A percentile compares a stretch with the other conserved stretches of the same genome.
Evolutionary conservation across 2,113 vertebrate species (phyloP).

Genomic region (Elephantulus edwardii): DNA sequence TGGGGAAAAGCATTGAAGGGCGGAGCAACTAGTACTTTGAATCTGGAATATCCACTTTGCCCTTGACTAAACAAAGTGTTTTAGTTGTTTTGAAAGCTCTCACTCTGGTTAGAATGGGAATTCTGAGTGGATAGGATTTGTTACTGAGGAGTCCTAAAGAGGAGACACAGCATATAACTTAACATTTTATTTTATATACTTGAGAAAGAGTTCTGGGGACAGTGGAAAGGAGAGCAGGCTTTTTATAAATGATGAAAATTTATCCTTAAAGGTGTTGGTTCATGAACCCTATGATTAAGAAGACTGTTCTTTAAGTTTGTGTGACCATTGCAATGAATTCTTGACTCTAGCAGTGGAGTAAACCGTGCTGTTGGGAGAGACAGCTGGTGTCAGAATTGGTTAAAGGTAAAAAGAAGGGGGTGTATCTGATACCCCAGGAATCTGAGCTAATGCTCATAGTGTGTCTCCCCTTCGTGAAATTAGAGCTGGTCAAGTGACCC

Average conservation of each 20-base stretch:
- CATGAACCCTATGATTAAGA: not conserved
- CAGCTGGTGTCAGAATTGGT: not conserved
- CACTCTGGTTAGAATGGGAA: not conserved
- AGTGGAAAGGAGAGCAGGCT: not conserved
- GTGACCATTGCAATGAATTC: not conserved
- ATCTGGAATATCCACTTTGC: not conserved
- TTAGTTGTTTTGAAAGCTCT: not conserved
- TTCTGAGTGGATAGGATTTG: not conserved
- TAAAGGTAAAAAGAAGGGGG: not conserved
- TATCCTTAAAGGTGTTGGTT: not conserved
- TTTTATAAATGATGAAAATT: not conserved
- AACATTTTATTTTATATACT: not conserved
- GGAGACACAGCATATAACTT: not conserved
- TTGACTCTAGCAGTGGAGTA: not conserved
- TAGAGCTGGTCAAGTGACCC: not conserved
- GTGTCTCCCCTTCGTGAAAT: not conserved
- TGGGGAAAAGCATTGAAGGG: too few relatives aligned
- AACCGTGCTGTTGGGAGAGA: too few relatives aligned
- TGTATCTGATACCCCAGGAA: not conserved
- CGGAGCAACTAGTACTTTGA: too few relatives aligned
- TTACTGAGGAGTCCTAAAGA: not conserved
- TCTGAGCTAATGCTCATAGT: not conserved
- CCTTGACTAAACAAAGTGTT: not conserved
- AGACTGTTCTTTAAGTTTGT: not conserved
- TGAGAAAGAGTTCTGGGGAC: not conserved